A percentile compares a stretch with the other conserved stretches of the same genome.
phyloP scores from a whole-genome alignment of 2,113 vertebrate species.

The Gambusia holbrooki region DNA sequence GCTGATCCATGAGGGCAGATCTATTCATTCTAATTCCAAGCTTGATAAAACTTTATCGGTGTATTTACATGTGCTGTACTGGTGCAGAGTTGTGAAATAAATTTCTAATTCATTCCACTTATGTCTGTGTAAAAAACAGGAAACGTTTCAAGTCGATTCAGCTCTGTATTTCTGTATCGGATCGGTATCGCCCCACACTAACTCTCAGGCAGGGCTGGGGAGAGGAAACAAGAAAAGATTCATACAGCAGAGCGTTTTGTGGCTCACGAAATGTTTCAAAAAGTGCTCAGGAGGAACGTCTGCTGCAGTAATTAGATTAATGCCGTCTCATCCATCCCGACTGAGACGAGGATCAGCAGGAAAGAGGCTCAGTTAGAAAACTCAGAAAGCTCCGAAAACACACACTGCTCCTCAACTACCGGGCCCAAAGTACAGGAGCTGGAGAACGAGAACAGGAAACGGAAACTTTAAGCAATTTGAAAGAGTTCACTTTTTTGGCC shows the following conservation, averaged over 20 bases:
- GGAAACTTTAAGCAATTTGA: not conserved
- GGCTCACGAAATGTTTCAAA: conserved; percentile 45
- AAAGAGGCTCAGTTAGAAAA: conserved; percentile 22
- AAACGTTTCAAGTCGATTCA: too few species aligned
- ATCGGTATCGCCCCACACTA: too few species aligned
- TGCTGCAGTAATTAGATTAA: conserved; percentile 69
- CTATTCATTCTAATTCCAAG: too few species aligned
- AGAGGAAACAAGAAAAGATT: conserved; percentile 25
- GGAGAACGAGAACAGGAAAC: conserved; percentile 5
- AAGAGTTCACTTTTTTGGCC: too few species aligned
- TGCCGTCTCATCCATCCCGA: conserved; percentile 45
- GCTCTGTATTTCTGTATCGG: too few species aligned
- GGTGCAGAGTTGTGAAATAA: too few species aligned
- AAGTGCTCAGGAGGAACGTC: conserved; percentile 51
- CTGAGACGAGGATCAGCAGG: conserved; percentile 14
- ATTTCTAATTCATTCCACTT: too few species aligned
- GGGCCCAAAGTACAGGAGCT: not conserved
- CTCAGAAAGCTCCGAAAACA: conserved; percentile 36
- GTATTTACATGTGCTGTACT: too few species aligned
- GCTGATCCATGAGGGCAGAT: too few species aligned
- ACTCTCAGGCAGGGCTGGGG: not conserved
- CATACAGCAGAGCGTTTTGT: conserved; percentile 25
- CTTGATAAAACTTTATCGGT: too few species aligned
- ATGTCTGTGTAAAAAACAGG: too few species aligned
- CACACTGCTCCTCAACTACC: conserved; percentile 31